Base-by-base conservation (phyloP, 1,140 invertebrate species). In the Calephelis virginiensis region DNA sequence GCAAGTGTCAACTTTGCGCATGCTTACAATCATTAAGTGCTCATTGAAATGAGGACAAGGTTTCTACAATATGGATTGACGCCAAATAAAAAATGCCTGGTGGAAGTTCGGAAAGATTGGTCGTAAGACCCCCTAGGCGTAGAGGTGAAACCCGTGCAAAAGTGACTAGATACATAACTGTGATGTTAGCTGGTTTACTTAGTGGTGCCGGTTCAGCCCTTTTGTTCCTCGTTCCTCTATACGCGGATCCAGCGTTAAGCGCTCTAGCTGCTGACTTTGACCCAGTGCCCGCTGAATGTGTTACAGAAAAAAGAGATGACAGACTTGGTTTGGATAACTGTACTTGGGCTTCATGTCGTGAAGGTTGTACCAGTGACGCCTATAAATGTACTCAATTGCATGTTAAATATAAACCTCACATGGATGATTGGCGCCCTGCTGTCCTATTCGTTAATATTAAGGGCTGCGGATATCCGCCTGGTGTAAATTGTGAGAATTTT, bases 221-320 rank as follows among this genome's bases (percentile, higher is more conserved):
- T 40, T 93, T 97, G 46, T 97, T 98, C 90, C 92, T 97, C 53
- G 96, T 97, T 53, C 97, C 96, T 53, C 92, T 97, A n/a, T 97
- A 97, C 89, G 96, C 97, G 49, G 96, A 98, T 88, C 96, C 96
- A 38, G 96, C 96, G n/a, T 94, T 98, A 69, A 97, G 96, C 75
- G 97, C 96, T 6, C 89, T 97, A 62, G 95, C 95, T 5, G 95
- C 96, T 53, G 95, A 97, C 86, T 97, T 97, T 84, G 94, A 95
- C 49, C 93, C 95, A 1, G 90, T 94, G 63, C 96, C 96, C 8
- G 96, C 96, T 7, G 93, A 94, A 53, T 97, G 97, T 87, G 93
- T 95, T 0, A 96, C 96, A 0, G 93, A 94, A 13, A 88, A 95
- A 17, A 92, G 94, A n/a, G 95, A 96, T 77, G 95, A 97, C 74